These are phyloP conservation scores for Epinephelus coioides DNA, from an alignment of 2,797 vertebrate species.

Conservation along the genomic window DNA sequence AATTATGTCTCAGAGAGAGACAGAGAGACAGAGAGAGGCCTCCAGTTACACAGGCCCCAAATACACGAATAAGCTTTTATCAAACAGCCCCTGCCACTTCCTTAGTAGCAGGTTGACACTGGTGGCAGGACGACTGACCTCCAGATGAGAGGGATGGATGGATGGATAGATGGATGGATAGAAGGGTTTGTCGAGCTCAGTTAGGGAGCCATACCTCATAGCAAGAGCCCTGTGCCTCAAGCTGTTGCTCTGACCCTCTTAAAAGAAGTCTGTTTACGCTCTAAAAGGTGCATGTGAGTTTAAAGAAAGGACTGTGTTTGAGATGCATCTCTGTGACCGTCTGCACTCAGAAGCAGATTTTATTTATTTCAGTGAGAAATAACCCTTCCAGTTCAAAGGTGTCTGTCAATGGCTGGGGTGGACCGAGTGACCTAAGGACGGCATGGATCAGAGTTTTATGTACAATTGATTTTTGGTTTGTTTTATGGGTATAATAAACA, in stretches of 20 bases:
- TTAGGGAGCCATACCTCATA: conserved; percentile 38
- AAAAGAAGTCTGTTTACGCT: conserved; percentile 31
- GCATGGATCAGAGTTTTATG: conserved; percentile 73
- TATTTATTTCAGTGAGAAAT: conserved; percentile 34
- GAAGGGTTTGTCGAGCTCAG: conserved; percentile 38
- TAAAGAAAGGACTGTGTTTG: conserved; percentile 18
- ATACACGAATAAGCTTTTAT: conserved; percentile 84
- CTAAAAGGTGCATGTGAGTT: conserved; percentile 32
- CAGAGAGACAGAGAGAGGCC: conserved; percentile 23
- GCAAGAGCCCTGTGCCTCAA: conserved; percentile 19
- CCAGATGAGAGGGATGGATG: conserved; percentile 50
- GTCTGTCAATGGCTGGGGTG: conserved; percentile 40
- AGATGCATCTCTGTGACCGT: conserved; percentile 12
- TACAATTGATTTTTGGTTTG: conserved; percentile 80
- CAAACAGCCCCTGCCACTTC: conserved; percentile 64
- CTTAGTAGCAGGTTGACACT: conserved; percentile 68
- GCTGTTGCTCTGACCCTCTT: conserved; percentile 32
- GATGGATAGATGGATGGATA: conserved; percentile 42
- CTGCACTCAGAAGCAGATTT: conserved; percentile 14
- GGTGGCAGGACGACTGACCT: conserved; percentile 55
- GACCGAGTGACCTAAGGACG: conserved; percentile 56
- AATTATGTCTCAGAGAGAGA: conserved; percentile 78
- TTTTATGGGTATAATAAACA: conserved; percentile 81
- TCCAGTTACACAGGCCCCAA: conserved; percentile 53
- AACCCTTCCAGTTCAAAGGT: conserved; percentile 41